Conservation (phyloP, 2,888 invertebrate species). For the Pyrrhia umbra region DNA sequence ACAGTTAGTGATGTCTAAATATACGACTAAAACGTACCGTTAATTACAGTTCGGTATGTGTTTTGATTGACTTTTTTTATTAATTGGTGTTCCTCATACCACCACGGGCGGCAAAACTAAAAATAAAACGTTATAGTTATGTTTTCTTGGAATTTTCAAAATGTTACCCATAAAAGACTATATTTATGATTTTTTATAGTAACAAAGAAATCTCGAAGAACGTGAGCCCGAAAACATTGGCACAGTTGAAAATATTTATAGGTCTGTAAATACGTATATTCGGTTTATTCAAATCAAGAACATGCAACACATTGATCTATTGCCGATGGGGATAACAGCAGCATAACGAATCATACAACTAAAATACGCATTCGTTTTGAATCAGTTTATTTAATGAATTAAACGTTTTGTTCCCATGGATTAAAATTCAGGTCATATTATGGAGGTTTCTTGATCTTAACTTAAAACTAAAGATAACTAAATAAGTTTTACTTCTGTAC, state of each 20-base stretch:
- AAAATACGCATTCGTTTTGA: constrained; percentile 52
- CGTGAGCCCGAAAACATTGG: constrained; percentile 2
- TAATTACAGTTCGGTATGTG: constrained; percentile 63
- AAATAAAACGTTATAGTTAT: constrained; percentile 76
- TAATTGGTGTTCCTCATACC: constrained; percentile 78
- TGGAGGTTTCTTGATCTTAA: constrained; percentile 60
- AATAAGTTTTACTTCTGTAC: constrained; percentile 61
- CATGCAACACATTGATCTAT: not conserved
- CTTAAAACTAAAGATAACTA: constrained; percentile 68
- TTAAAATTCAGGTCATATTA: constrained; percentile 47
- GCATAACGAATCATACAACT: constrained; percentile 31
- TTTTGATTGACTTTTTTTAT: constrained; percentile 66
- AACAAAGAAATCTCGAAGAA: not conserved
- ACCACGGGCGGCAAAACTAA: constrained; percentile 88
- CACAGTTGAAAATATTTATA: not conserved
- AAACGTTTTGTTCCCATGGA: constrained; percentile 50
- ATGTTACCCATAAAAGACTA: constrained; percentile 15
- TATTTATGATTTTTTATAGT: too few species aligned
- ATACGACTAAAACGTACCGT: constrained; percentile 77
- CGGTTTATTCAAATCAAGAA: not conserved
- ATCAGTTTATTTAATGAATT: constrained; percentile 58
- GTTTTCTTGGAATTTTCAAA: constrained; percentile 39
- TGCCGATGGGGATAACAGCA: not conserved
- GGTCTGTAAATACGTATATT: not conserved
- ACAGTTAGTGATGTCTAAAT: constrained; percentile 69